Evolutionary conservation across 2,888 invertebrate species (phyloP), one percentile per base, ranked within the genome.

Genomic region (Habrosyne pyritoides): DNA sequence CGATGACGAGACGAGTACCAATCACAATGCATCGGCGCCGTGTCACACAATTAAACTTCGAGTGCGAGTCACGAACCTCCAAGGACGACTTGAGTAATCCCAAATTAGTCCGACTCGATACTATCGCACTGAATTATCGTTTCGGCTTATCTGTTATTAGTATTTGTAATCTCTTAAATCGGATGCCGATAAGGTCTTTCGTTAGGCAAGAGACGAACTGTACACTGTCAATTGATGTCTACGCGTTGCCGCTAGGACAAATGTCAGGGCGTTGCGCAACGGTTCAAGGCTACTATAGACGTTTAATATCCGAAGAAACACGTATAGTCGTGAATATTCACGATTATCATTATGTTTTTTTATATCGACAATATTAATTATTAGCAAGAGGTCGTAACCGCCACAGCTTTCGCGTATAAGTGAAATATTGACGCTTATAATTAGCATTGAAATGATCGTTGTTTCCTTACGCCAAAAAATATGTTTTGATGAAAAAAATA

Each of bases 261-360:
- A 87, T 83, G 82, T 73, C 82, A 77, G 60, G 59, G 53, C 55
- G 69, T 86, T 86, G 77, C 83, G 84, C 82, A 86, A 88, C 69
- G 77, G 89, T 87, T 90, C 90, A 91, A 91, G 89, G 90, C 73
- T 83, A 81, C 74, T 70, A 75, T 64, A 60, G 55, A 54, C 63
- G 67, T 71, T 72, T 69, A 69, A 61, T 55, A 63, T 66, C 64
- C 63, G 66, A 78, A 75, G 68, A 74, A 73, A 75, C 77, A 76
- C 71, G 73, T 56, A 60, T 67, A 55, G 68, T 75, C 64, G 75
- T 71, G 70, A 74, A 77, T 72, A 81, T 71, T 73, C 68, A 74
- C 61, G 69, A 69, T 61, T 70, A 62, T 73, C 67, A 71, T 77
- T 71, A 74, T 66, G 60, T 67, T 77, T 69, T 69, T 67, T 61